Evolutionary conservation across 2,113 vertebrate genomes (phyloP), one percentile per base, ranked within the genome.

Genomic region (Trematocara stigmaticum): DNA sequence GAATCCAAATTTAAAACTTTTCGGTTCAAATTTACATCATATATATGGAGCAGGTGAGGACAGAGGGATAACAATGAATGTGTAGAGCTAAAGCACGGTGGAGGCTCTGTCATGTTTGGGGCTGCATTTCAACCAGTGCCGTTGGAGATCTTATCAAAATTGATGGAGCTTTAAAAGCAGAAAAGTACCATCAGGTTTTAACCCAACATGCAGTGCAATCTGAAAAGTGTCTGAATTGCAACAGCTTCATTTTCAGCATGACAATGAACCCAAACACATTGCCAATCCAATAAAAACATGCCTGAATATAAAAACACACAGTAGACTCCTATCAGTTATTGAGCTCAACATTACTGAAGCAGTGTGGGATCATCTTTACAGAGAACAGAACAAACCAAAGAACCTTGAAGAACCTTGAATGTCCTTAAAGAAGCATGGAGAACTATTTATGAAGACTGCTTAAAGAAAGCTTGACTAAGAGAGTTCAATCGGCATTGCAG

Each of bases 191-290:
- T 15, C 64, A 69, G 64, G n/a, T 42, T 69, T 40, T 40, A 0
- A 69, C 11, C 0, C n/a, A 69, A 1, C 3, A 42, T 69, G 35
- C 4, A 69, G 35, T 0, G 10, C 10, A 38, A 40, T 66, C 10
- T 66, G 10, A 40, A 66, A 66, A 40, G 12, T 42, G 64, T 0
- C 20, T 26, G 0, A 71, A 45, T 0, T 23, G 20, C 38, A 45
- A 42, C 64, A 26, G 38, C 0, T 71, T 69, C 7, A 69, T 42
- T 69, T 71, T 71, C 12, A 71, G 38, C 38, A 71, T 3, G 38
- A 71, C 38, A 71, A 71, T 71, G 66, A 45, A 26, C 12, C 38
- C 38, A 71, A 71, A 1, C 12, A 71, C n/a, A 42, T 20, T 45
- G n/a, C 20, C 20, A 26, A 42, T 71, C 20, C 38, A 71, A 15